Conservation (phyloP, 2,888 invertebrate species). For the Drosophila suboccidentalis region DNA sequence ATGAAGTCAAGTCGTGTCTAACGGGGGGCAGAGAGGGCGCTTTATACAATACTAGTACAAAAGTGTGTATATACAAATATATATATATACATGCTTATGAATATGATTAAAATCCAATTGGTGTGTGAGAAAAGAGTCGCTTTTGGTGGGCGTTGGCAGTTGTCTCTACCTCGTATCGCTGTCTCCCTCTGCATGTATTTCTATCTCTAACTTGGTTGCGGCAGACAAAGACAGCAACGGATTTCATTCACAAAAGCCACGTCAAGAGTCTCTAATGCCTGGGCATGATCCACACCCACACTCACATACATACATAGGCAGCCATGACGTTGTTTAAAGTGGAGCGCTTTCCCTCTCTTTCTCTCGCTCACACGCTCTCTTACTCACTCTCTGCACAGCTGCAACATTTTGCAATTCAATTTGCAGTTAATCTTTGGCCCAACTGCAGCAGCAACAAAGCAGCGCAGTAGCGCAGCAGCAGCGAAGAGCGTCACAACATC, state of each 20-base stretch:
- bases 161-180: conserved; percentile 10
- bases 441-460: conserved; percentile 40
- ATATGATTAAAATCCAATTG: conserved; percentile 73
- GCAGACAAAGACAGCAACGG: conserved; percentile 42
- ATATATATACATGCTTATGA: conserved; percentile 43
- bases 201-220: conserved; percentile 23
- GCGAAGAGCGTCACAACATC: conserved; percentile 12
- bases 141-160: conserved; percentile 66
- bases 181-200: conserved; percentile 23
- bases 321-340: conserved; percentile 67
- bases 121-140: conserved; percentile 56
- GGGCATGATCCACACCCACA: conserved; percentile 73
- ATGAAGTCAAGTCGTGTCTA: conserved; percentile 50
- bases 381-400: conserved; percentile 66
- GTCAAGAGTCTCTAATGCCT: conserved; percentile 58
- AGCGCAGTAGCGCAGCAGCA: conserved; percentile 19
- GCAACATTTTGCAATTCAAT: conserved; percentile 81
- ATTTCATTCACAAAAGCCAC: conserved; percentile 75
- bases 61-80: conserved; percentile 2
- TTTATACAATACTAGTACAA: conserved; percentile 23
- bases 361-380: conserved; percentile 1
- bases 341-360: conserved; percentile 54
- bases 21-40: conserved; percentile 3
- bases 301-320: conserved; percentile 15
- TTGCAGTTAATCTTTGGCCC: conserved; percentile 76